Evolutionary conservation across 2,113 vertebrate species (phyloP).

Genomic region (Sminthopsis crassicaudata): DNA sequence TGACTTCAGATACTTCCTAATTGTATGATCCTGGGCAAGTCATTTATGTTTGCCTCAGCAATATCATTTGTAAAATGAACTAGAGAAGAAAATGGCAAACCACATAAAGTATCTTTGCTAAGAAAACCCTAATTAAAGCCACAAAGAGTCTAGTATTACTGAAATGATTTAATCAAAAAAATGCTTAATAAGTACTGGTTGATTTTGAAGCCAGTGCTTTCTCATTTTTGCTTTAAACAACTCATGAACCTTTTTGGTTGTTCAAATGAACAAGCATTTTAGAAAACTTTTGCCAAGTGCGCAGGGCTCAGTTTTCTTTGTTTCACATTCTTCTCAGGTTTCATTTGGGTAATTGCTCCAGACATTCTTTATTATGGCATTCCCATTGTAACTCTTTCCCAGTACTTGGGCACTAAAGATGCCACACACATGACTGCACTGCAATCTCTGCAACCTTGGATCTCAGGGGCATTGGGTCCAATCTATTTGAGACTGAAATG

Average conservation of each 20-base stretch:
- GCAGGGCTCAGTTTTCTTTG: not conserved
- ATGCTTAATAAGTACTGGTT: not conserved
- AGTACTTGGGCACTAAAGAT: not conserved
- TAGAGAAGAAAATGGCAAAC: too few relatives aligned
- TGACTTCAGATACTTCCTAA: not conserved
- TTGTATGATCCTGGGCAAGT: not conserved
- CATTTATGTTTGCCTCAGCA: not conserved
- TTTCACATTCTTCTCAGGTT: constrained; percentile 12
- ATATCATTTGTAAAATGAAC: not conserved
- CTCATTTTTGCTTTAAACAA: not conserved
- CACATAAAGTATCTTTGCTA: too few relatives aligned
- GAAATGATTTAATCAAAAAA: not conserved
- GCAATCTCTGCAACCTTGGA: constrained; percentile 19
- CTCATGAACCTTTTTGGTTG: not conserved
- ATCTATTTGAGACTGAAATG: constrained; percentile 8
- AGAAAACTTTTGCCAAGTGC: constrained; percentile 15
- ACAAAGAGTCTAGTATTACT: not conserved
- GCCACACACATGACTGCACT: not conserved
- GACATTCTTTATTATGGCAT: not conserved
- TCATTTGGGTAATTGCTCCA: not conserved
- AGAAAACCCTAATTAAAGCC: too few relatives aligned
- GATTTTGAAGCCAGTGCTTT: not conserved
- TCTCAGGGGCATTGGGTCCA: constrained; percentile 10
- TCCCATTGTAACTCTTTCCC: constrained; percentile 6
- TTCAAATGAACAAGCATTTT: not conserved